Evolutionary conservation across 2,113 vertebrate genomes (phyloP), one percentile per base, ranked within the genome.

Genomic region (Ranitomeya variabilis): DNA sequence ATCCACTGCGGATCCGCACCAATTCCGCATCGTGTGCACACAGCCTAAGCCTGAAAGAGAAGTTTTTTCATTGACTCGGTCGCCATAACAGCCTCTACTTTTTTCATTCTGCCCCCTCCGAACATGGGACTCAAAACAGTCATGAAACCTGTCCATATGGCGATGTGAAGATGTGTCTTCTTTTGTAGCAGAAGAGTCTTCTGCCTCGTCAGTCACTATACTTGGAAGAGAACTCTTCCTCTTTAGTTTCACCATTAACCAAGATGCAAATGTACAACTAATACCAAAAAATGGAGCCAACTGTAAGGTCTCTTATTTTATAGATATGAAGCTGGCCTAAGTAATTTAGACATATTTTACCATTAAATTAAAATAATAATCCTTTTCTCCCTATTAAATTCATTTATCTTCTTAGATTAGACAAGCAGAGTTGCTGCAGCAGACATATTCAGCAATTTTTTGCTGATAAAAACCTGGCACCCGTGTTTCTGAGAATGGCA

Each of bases 361-460:
- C 82, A 84, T 84, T 84, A 55, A 54, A 84, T 84, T 84, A 84
- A 69, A 69, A 71, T 84, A 69, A 71, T 84, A 84, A 84, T 84
- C 82, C 66, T 54, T 52, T 11, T 67, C 6, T 52, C 52, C 51
- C 71, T 84, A 67, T 55, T 55, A 84, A 12, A 52, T 55, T 84
- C 51, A 84, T 84, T 69, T 71, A 84, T 84, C 82, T 84, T 84
- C 64, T 16, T 18, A 10, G 64, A 71, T 84, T 15, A 84, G 82
- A 84, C 82, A 84, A 84, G 82, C 13, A 52, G 31, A 84, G 82
- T 84, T 84, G 64, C 82, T 69, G 66, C 51, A 11, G 59, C 51
- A 84, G 82, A 71, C 82, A 55, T 66, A 84, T 84, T 84, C 82
- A 84, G 82, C 82, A 84, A 71, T 84, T 83, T 83, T 84, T 69